Conservation (phyloP, 2,888 invertebrate species). For the Pteria penguin region DNA sequence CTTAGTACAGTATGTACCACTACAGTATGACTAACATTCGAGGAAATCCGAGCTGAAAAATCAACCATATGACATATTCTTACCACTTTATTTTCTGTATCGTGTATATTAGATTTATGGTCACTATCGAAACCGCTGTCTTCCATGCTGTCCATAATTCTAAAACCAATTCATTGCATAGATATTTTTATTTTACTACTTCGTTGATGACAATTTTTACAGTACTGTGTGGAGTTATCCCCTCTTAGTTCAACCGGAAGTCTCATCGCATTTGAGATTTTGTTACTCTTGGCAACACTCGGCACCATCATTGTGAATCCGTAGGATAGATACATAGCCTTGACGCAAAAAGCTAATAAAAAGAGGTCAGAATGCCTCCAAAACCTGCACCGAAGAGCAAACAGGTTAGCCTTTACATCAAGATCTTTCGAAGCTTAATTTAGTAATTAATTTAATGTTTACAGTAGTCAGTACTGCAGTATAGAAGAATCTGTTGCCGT, state of each 20-base stretch:
- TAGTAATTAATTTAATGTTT: no score
- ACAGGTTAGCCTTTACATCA: no score
- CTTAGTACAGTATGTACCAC: no score
- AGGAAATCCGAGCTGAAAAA: not conserved
- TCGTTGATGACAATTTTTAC: not conserved
- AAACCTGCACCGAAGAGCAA: conserved; percentile 62
- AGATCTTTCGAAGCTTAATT: no score
- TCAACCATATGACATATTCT: not conserved
- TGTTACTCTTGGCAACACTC: conserved; percentile 57
- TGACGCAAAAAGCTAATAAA: no score
- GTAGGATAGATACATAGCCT: no score
- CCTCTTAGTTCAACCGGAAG: conserved; percentile 10
- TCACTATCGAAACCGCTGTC: conserved; percentile 78
- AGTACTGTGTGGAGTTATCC: no score
- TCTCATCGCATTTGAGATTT: conserved; percentile 2
- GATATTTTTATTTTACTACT: not conserved
- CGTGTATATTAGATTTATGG: conserved; percentile 59
- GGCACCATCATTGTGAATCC: conserved; percentile 42
- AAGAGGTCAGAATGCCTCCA: conserved; percentile 69
- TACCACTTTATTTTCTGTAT: not conserved
- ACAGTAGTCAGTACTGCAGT: no score
- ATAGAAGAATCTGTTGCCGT: no score
- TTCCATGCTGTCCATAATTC: conserved; percentile 70
- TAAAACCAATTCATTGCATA: not conserved
- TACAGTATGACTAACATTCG: not conserved